Percentiles rank a stretch among this genome's conserved stretches.
Evolutionary conservation across 37 sponge, comb jelly and placozoan species (phyloP).

Genomic region (Spongia lamella): DNA sequence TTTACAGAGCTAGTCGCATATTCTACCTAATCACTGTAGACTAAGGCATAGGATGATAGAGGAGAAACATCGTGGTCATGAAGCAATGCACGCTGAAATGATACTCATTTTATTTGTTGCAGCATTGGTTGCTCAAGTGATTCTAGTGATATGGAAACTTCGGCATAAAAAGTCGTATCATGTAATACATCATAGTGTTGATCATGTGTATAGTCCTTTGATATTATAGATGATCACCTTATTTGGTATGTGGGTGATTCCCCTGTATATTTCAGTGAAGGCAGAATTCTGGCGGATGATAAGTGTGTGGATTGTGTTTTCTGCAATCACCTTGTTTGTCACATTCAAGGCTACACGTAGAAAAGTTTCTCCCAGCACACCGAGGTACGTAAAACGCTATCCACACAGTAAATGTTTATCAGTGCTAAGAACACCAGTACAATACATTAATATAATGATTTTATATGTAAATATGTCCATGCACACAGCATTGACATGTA

Average conservation of each 20-base stretch:
- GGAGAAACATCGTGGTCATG: constrained; percentile 95
- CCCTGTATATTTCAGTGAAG: constrained; percentile 37
- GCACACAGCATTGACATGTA: not conserved
- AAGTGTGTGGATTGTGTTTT: constrained; percentile 83
- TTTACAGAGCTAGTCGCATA: too few relatives aligned
- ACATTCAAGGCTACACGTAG: constrained; percentile 80
- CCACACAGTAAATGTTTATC: not conserved
- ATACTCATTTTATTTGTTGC: constrained; percentile 85
- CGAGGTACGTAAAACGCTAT: constrained; percentile 56
- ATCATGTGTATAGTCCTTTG: not conserved
- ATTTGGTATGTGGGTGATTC: constrained; percentile 89
- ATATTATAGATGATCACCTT: constrained; percentile 50
- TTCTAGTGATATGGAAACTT: constrained; percentile 84
- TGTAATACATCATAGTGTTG: constrained; percentile 29
- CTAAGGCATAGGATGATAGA: constrained; percentile 64
- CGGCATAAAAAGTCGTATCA: constrained; percentile 79
- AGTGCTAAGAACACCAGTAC: not conserved
- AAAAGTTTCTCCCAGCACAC: constrained; percentile 63
- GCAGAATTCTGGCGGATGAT: constrained; percentile 83
- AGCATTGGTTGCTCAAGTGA: constrained; percentile 77
- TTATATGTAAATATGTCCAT: too few relatives aligned
- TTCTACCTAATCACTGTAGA: not conserved
- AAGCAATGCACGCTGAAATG: constrained; percentile 97
- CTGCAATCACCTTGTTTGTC: constrained; percentile 65
- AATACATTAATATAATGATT: not conserved